phyloP scores from a whole-genome alignment of 2,113 vertebrate genomes.

The Pitta sordida region DNA sequence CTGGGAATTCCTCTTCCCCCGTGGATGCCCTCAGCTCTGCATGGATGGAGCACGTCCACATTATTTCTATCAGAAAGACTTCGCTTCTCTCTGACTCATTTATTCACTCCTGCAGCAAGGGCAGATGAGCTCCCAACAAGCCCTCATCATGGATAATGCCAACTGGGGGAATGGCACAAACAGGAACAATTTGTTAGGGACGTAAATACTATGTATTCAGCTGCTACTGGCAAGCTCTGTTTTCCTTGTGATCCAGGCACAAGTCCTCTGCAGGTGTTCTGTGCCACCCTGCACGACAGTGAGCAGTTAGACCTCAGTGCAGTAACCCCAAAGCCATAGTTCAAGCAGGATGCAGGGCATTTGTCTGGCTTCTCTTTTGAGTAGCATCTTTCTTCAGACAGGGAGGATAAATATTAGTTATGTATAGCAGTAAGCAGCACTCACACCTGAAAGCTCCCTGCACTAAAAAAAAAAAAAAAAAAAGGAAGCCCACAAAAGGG shows the following conservation, averaged over 20 bases:
- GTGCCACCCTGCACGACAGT: fast-evolving
- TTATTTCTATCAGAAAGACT: neutral
- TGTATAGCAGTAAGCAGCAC: neutral
- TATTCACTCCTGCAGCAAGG: neutral
- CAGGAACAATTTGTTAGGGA: neutral
- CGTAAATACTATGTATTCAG: neutral
- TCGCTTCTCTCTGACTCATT: neutral
- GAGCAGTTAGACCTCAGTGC: neutral
- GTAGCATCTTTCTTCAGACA: neutral
- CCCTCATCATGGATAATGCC: fast-evolving
- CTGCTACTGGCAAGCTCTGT: neutral
- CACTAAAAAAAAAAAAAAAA: neutral
- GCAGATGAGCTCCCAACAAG: neutral
- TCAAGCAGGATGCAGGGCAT: neutral
- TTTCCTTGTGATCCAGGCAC: neutral
- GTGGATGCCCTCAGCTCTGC: neutral
- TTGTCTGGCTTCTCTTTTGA: neutral
- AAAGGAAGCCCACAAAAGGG: neutral
- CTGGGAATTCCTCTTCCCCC: neutral
- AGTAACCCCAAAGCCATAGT: neutral
- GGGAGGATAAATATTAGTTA: neutral
- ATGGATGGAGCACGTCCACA: neutral
- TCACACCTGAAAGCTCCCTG: neutral
- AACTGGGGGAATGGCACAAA: neutral
- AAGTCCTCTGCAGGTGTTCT: neutral